phyloP scores from a whole-genome alignment of 2,113 vertebrate genomes.

The Sitta europaea region DNA sequence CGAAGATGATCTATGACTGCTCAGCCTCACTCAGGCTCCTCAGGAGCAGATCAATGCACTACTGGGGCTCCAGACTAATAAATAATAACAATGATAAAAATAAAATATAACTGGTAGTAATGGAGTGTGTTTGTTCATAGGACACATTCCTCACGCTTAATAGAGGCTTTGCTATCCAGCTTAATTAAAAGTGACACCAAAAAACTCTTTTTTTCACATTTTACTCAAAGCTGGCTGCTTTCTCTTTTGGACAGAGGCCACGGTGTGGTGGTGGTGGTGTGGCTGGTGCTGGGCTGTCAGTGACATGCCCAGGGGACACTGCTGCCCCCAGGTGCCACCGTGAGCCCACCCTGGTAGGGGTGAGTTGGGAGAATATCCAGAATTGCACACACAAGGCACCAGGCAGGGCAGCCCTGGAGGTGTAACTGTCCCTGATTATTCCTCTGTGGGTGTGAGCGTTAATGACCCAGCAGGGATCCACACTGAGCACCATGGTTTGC shows the following conservation, averaged over 20 bases:
- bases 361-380: fast-evolving
- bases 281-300: background rate
- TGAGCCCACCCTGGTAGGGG: fast-evolving
- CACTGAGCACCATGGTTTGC: background rate
- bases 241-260: background rate
- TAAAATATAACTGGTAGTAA: background rate
- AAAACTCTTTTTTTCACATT: background rate
- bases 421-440: slow-evolving; percentile 25
- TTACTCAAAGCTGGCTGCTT: background rate
- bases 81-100: slow-evolving; percentile 24
- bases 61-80: slow-evolving; percentile 1
- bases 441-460: slow-evolving; percentile 17
- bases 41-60: background rate
- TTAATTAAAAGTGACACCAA: slow-evolving; percentile 13
- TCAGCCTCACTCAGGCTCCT: background rate
- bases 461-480: slow-evolving; percentile 5
- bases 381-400: fast-evolving
- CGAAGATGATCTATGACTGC: background rate
- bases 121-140: background rate
- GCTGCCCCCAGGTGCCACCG: background rate
- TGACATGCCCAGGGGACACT: fast-evolving
- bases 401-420: background rate
- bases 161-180: background rate
- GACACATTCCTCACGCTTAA: background rate
- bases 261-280: fast-evolving